Evolutionary conservation across 2,113 vertebrate species (phyloP), one percentile per base, ranked within the genome.

Genomic region (Marcusenius ussheri): DNA sequence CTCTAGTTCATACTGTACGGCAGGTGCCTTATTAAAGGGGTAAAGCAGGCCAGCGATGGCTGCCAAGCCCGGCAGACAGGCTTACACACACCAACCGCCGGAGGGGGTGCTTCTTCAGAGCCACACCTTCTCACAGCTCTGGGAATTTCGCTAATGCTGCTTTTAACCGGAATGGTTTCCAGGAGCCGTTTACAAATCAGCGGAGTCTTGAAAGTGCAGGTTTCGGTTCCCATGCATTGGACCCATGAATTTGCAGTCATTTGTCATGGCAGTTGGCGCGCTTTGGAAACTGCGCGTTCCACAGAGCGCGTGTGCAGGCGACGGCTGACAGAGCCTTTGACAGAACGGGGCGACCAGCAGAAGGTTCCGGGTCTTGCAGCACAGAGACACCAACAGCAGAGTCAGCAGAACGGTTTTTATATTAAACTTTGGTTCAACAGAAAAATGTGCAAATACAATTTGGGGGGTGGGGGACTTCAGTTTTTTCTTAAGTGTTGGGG

Each of bases 371-470:
- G 84, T 50, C 21, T 87, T 87, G 11, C 35, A 42, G 35, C 35
- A 46, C 42, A 46, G 21, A 21, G 53, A 56, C 53, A 56, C 19
- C 5, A 83, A 35, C 70, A 80, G 21, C 21, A 24, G 8, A 45
- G 45, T 47, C 3, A 84, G 21, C 83, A 47, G 42, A 21, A 47
- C 3, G 83, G 24, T 84, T 47, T 84, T 84, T 47, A 47, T 87
- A 56, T 56, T 56, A 53, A 56, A 87, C 85, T 87, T 87, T 87
- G 47, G 85, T 87, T 53, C 17, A 35, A 87, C 50, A 51, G 24
- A 85, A 86, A 19, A 87, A 53, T 56, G 85, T 53, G 49, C 47
- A 87, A 87, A 87, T 35, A 39, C 5, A 87, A 56, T 19, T 8
- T 24, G 42, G 47, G 47, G 10, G 9, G 49, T 1, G 2, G 8